phyloP scores from a whole-genome alignment of 2,888 invertebrate genomes.

The Drosophila prolongata region DNA sequence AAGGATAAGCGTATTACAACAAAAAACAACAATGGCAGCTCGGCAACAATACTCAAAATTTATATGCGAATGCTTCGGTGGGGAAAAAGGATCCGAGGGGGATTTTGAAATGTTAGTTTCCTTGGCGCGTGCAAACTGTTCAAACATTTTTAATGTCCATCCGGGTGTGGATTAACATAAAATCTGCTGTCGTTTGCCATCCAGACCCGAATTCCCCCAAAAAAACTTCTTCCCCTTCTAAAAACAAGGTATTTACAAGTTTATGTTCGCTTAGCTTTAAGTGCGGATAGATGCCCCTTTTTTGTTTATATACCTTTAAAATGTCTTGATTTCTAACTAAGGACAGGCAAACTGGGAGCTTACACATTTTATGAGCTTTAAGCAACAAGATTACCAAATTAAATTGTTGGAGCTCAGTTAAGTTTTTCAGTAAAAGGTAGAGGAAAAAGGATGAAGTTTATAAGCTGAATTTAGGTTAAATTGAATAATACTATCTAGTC shows the following conservation, averaged over 20 bases:
- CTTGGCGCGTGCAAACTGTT: constrained; percentile 61
- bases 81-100: neutral
- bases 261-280: constrained; percentile 62
- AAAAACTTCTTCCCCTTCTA: constrained; percentile 3
- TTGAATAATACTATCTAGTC: too few relatives aligned
- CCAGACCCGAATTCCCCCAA: neutral
- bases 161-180: constrained; percentile 72
- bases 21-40: constrained; percentile 33
- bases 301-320: constrained; percentile 53
- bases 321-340: constrained; percentile 56
- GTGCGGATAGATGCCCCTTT: constrained; percentile 24
- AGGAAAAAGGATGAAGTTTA: neutral
- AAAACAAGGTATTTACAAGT: constrained; percentile 44
- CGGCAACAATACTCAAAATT: constrained; percentile 23
- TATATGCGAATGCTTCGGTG: constrained; percentile 30
- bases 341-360: constrained; percentile 23
- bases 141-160: constrained; percentile 73
- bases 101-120: constrained; percentile 15
- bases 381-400: constrained; percentile 38
- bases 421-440: constrained; percentile 1
- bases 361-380: constrained; percentile 51
- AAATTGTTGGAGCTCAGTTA: constrained; percentile 12
- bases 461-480: neutral
- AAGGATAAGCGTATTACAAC: constrained; percentile 70
- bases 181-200: constrained; percentile 48